Evolutionary conservation across 2,797 vertebrate genomes (phyloP).

Genomic region (Echeneis naucrates): DNA sequence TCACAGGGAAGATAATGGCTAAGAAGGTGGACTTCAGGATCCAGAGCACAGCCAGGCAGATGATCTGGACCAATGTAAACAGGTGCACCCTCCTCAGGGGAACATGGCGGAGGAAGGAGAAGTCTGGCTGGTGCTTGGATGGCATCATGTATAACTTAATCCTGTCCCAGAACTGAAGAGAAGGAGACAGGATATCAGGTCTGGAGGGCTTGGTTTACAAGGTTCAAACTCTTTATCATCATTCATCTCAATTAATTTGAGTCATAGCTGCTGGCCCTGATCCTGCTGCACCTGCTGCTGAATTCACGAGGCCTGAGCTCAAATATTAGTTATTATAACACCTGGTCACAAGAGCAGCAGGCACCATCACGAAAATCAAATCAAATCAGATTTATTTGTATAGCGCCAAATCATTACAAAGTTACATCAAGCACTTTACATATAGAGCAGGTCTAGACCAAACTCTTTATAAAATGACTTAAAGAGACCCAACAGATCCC

Average conservation of each 20-base stretch:
- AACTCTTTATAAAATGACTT: too few relatives aligned
- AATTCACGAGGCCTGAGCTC: constrained; percentile 3
- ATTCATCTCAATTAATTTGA: too few relatives aligned
- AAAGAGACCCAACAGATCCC: too few relatives aligned
- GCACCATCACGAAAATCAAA: too few relatives aligned
- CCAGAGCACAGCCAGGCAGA: constrained; percentile 94
- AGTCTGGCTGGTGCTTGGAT: constrained; percentile 96
- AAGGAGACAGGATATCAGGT: neutral
- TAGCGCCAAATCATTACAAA: too few relatives aligned
- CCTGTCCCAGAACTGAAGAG: constrained; percentile 94
- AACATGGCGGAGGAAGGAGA: constrained; percentile 92
- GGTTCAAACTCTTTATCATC: too few relatives aligned
- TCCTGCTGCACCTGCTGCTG: constrained; percentile 32
- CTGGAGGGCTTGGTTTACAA: too few relatives aligned
- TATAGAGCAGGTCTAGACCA: too few relatives aligned
- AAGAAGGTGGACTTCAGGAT: constrained; percentile 95
- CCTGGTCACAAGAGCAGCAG: constrained; percentile 1
- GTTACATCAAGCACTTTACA: too few relatives aligned
- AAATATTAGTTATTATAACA: constrained; percentile 19
- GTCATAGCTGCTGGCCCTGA: too few relatives aligned
- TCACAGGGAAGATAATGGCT: constrained; percentile 96
- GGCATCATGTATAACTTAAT: constrained; percentile 98
- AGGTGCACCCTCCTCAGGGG: constrained; percentile 93
- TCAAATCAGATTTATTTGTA: too few relatives aligned
- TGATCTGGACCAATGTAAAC: constrained; percentile 93